These are phyloP conservation scores for Hydrophis major DNA, from an alignment of 2,797 vertebrate genomes.

Conservation along the genomic window DNA sequence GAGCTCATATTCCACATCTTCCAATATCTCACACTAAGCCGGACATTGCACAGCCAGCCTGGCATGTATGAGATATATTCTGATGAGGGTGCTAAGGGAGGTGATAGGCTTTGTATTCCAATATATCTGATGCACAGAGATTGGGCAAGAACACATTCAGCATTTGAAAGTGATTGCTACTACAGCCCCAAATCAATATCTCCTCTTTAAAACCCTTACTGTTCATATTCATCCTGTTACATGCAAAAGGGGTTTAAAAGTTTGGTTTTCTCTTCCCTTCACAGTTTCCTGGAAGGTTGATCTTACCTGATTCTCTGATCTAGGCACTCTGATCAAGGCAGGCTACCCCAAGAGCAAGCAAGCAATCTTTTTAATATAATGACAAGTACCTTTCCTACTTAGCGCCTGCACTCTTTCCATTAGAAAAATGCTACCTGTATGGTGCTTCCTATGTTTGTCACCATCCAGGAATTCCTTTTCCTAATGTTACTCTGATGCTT, in stretches of 20 bases:
- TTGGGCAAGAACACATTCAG: background rate
- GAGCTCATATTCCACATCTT: background rate
- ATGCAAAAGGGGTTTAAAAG: background rate
- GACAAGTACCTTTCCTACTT: background rate
- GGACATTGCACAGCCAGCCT: no score
- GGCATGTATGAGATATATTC: background rate
- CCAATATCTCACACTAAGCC: background rate
- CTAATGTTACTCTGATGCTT: background rate
- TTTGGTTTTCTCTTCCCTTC: background rate
- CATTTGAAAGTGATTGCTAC: background rate
- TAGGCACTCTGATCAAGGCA: background rate
- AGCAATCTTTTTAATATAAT: background rate
- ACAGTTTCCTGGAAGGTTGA: background rate
- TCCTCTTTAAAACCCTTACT: background rate
- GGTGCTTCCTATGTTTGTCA: background rate
- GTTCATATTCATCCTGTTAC: background rate
- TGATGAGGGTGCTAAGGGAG: background rate
- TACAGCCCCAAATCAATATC: background rate
- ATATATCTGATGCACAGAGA: background rate
- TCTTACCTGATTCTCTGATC: background rate
- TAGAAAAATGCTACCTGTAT: background rate
- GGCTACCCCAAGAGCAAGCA: background rate
- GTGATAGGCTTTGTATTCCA: background rate
- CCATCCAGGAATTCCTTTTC: background rate
- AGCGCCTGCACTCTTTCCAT: background rate